These are phyloP conservation scores for Steinernema hermaphroditum DNA, from an alignment of 2,888 invertebrate genomes.

Conservation along the genomic window DNA sequence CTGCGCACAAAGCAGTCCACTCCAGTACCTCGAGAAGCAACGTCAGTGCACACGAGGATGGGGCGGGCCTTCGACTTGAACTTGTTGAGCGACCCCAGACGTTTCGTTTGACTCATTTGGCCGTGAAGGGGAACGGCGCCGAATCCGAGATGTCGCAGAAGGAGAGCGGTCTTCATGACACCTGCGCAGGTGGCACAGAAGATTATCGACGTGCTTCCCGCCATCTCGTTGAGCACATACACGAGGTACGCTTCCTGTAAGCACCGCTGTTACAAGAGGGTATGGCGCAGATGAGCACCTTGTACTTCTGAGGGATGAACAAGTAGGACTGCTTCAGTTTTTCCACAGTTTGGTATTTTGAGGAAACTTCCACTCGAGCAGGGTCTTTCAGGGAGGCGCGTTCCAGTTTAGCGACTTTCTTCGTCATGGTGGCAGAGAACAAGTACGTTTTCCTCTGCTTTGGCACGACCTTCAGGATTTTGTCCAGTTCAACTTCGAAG, in stretches of 20 bases:
- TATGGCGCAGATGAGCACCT: slow-evolving; percentile 72
- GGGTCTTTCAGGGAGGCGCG: slow-evolving; percentile 90
- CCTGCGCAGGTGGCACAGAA: slow-evolving; percentile 93
- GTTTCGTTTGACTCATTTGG: slow-evolving; percentile 93
- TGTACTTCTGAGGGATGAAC: slow-evolving; percentile 92
- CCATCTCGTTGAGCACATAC: slow-evolving; percentile 87
- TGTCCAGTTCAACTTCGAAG: slow-evolving; percentile 91
- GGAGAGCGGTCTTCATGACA: slow-evolving; percentile 83
- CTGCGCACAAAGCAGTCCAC: background rate
- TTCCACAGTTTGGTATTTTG: slow-evolving; percentile 96
- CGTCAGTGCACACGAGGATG: slow-evolving; percentile 95
- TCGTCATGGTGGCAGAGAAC: slow-evolving; percentile 99
- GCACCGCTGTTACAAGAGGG: background rate
- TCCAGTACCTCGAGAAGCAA: slow-evolving; percentile 83
- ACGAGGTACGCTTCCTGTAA: slow-evolving; percentile 90
- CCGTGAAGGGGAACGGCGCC: slow-evolving; percentile 93
- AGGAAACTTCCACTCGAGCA: slow-evolving; percentile 89
- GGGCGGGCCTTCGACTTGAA: slow-evolving; percentile 91
- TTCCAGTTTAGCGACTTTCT: slow-evolving; percentile 83
- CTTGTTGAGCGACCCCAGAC: slow-evolving; percentile 90
- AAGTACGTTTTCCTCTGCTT: slow-evolving; percentile 86
- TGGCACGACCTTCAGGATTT: slow-evolving; percentile 88
- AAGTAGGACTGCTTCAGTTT: slow-evolving; percentile 90
- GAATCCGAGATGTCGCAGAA: slow-evolving; percentile 86
- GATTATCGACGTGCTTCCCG: slow-evolving; percentile 91